Conservation (phyloP, 2,888 invertebrate genomes). For the Ichneumon xanthorius region DNA sequence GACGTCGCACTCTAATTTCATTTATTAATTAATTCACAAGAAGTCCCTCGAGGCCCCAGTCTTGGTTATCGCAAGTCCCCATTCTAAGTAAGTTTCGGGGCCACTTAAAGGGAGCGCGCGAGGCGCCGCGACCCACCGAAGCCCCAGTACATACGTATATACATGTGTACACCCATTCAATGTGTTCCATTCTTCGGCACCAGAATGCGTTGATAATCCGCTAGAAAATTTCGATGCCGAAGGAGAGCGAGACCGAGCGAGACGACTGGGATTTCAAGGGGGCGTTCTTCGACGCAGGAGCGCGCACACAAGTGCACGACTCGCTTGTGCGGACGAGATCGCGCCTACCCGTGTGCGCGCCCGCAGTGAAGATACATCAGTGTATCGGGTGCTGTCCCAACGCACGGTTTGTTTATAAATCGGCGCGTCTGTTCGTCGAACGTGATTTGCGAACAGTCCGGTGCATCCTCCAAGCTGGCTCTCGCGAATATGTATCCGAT, state of each 20-base stretch:
- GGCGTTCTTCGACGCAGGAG: conserved; percentile 19
- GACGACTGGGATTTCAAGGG: conserved; percentile 4
- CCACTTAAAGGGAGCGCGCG: no score
- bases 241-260: neutral
- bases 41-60: no score
- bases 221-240: conserved; percentile 1
- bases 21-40: no score
- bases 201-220: conserved; percentile 7
- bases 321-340: neutral
- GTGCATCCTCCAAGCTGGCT: neutral
- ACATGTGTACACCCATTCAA: neutral
- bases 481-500: conserved; percentile 40
- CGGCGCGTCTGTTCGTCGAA: neutral
- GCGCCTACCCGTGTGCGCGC: neutral
- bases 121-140: no score
- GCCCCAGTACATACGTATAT: neutral
- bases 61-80: no score
- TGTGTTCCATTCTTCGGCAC: neutral
- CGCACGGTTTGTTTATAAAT: neutral
- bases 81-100: no score
- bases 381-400: conserved; percentile 51
- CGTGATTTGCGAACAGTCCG: conserved; percentile 10
- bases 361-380: neutral
- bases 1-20: no score
- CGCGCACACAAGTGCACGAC: conserved; percentile 6